These are phyloP conservation scores for Paramisgurnus dabryanus DNA, from an alignment of 2,113 vertebrate genomes.

Conservation along the genomic window DNA sequence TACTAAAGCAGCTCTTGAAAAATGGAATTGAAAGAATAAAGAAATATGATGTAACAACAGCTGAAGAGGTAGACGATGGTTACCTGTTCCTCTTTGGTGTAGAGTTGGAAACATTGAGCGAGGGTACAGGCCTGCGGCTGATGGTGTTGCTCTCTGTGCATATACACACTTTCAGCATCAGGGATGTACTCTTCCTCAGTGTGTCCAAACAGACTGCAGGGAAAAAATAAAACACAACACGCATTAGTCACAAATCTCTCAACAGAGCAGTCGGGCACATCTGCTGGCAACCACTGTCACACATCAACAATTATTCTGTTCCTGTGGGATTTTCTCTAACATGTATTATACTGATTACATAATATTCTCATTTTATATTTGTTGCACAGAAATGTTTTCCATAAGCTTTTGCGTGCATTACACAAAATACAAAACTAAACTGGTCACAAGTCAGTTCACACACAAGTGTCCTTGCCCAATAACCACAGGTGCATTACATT, in stretches of 20 bases:
- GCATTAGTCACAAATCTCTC: background rate
- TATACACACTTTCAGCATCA: constrained; percentile 93
- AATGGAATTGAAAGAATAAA: constrained; percentile 4
- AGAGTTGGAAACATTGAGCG: constrained; percentile 96
- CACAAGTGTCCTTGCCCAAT: too few species aligned
- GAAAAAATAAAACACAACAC: constrained; percentile 31
- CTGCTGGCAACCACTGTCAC: background rate
- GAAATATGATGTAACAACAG: background rate
- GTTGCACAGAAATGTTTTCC: too few species aligned
- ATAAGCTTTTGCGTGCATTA: too few species aligned
- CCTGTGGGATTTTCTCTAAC: background rate
- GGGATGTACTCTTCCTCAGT: constrained; percentile 96
- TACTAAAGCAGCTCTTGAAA: background rate
- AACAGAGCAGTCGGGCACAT: background rate
- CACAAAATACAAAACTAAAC: too few species aligned
- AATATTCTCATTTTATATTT: too few species aligned
- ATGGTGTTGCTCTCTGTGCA: constrained; percentile 91
- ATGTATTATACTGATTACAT: background rate
- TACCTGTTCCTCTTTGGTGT: constrained; percentile 99
- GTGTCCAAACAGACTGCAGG: constrained; percentile 88
- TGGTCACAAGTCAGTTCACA: too few species aligned
- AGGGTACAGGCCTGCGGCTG: constrained; percentile 96
- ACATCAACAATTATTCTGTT: constrained; percentile 6
- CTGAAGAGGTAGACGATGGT: background rate
- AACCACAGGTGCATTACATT: too few species aligned